Evolutionary conservation across 2,888 invertebrate genomes (phyloP).

Genomic region (Cataglyphis cursor): DNA sequence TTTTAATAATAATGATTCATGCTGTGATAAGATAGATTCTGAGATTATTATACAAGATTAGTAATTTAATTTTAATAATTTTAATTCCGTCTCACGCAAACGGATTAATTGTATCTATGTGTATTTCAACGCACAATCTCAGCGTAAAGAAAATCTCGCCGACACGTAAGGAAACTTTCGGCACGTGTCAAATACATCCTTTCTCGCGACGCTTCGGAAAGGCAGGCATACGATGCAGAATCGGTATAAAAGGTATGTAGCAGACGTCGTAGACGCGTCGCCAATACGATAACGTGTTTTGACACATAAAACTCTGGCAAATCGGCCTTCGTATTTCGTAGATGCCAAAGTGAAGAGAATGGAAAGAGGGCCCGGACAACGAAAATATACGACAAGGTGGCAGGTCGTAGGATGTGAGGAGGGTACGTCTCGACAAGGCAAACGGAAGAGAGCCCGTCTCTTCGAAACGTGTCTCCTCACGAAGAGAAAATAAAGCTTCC

Average conservation of each 20-base stretch:
- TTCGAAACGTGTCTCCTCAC: conserved; percentile 66
- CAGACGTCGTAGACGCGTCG: conserved; percentile 61
- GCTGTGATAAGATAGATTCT: neutral
- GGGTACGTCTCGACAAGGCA: conserved; percentile 22
- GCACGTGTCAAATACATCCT: conserved; percentile 70
- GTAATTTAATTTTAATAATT: conserved; percentile 11
- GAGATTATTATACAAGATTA: neutral
- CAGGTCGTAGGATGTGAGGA: conserved; percentile 28
- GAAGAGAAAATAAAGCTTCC: conserved; percentile 72
- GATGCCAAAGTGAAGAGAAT: conserved; percentile 30
- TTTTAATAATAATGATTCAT: neutral
- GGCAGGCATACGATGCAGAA: conserved; percentile 24
- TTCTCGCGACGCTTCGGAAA: conserved; percentile 43
- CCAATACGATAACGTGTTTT: conserved; percentile 73
- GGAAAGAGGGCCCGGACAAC: conserved; percentile 55
- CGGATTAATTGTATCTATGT: neutral
- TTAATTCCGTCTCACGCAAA: conserved; percentile 22
- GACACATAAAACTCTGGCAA: conserved; percentile 74
- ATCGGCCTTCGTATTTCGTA: conserved; percentile 63
- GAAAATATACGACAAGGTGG: conserved; percentile 68
- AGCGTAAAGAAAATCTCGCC: conserved; percentile 22
- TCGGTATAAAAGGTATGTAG: conserved; percentile 49
- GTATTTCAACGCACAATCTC: conserved; percentile 22
- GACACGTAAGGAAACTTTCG: conserved; percentile 53
- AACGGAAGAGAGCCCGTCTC: conserved; percentile 63